These are phyloP conservation scores for Diachasma alloeum DNA, from an alignment of 1,140 invertebrate species.

Conservation along the genomic window DNA sequence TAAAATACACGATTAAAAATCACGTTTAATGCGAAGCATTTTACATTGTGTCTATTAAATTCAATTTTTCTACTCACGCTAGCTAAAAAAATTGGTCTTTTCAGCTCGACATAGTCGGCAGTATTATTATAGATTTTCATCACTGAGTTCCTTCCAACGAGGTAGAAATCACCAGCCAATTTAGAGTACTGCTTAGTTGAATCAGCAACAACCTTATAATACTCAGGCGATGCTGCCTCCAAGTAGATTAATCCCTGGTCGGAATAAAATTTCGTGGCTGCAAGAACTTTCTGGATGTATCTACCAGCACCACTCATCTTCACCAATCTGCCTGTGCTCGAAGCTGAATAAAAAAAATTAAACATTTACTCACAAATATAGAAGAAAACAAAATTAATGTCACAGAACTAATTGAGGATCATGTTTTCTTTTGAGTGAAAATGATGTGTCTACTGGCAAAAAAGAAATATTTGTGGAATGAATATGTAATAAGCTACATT, in stretches of 20 bases:
- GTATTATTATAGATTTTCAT: constrained; percentile 65
- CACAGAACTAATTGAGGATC: no score
- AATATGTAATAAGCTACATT: no score
- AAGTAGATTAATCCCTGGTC: constrained; percentile 70
- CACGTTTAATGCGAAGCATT: not conserved
- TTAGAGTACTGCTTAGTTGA: constrained; percentile 69
- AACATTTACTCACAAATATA: not conserved
- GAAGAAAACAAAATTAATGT: no score
- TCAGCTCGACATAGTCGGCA: constrained; percentile 66
- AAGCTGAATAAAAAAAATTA: constrained; percentile 57
- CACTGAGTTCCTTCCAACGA: constrained; percentile 65
- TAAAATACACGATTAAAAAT: no score
- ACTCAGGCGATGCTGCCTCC: constrained; percentile 73
- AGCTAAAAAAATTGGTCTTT: constrained; percentile 70
- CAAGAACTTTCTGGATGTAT: constrained; percentile 70
- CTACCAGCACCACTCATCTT: constrained; percentile 70
- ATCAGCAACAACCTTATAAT: constrained; percentile 68
- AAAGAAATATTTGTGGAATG: no score
- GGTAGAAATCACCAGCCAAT: constrained; percentile 67
- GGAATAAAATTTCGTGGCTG: constrained; percentile 65
- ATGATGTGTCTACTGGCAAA: no score
- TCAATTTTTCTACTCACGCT: constrained; percentile 63
- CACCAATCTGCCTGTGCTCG: constrained; percentile 67
- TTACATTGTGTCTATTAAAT: not conserved
- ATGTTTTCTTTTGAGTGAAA: no score